These are phyloP conservation scores for Mus spicilegus DNA, from an alignment of 2,113 vertebrate genomes.

Conservation along the genomic window DNA sequence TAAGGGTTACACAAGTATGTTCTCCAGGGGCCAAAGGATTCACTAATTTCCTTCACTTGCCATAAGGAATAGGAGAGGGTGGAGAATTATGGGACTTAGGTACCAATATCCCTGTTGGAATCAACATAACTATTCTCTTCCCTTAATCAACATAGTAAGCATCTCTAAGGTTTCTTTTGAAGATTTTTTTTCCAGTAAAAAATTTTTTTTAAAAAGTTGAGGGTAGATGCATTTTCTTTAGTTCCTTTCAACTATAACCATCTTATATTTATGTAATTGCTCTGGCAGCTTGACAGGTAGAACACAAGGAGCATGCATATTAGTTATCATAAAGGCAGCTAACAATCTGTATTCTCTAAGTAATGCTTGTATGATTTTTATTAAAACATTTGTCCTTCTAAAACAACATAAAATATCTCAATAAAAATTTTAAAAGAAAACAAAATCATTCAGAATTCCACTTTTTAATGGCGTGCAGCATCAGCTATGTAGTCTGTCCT, in stretches of 20 bases:
- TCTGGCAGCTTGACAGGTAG: slow-evolving; percentile 22
- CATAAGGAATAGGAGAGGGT: background rate
- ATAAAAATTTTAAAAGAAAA: background rate
- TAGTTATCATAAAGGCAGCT: background rate
- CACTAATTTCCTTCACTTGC: background rate
- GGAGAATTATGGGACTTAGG: background rate
- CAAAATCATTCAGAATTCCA: background rate
- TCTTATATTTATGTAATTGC: background rate
- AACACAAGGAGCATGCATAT: background rate
- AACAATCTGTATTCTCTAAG: slow-evolving; percentile 1
- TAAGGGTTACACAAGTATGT: background rate
- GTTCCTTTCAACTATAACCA: slow-evolving; percentile 6
- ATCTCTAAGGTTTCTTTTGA: slow-evolving; percentile 35
- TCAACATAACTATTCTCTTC: slow-evolving; percentile 25
- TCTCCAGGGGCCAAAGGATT: background rate
- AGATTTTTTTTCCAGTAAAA: background rate
- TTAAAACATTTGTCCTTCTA: slow-evolving; percentile 3
- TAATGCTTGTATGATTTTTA: slow-evolving; percentile 26
- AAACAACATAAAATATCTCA: background rate
- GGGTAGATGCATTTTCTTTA: slow-evolving; percentile 16
- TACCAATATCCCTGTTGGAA: background rate
- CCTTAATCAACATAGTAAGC: slow-evolving; percentile 53
- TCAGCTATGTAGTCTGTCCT: background rate
- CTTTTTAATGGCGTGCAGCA: background rate
- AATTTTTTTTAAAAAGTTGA: background rate